phyloP scores from a whole-genome alignment of 92 coral and sea anemone species.

The Heteractis magnifica region DNA sequence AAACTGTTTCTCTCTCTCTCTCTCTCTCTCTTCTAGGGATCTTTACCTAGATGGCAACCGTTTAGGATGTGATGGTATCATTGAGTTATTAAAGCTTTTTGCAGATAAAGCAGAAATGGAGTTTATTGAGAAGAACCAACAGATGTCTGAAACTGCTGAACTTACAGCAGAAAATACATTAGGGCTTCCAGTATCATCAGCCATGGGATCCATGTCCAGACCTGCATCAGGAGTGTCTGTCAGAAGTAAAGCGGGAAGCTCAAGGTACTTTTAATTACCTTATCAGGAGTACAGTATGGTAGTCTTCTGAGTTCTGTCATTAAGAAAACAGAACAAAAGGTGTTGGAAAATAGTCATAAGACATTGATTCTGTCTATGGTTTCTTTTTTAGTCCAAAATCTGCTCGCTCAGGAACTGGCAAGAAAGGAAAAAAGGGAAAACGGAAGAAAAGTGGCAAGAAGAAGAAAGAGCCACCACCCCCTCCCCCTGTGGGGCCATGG shows the following conservation, averaged over 20 bases:
- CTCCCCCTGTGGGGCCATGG: conserved; percentile 99
- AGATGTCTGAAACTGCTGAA: conserved; percentile 43
- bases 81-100: conserved; percentile 87
- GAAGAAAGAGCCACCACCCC: conserved; percentile 90
- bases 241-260: conserved; percentile 56
- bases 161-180: conserved; percentile 32
- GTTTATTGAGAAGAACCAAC: conserved; percentile 81
- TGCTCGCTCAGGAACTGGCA: conserved; percentile 52
- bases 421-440: conserved; percentile 84
- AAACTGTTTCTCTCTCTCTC: not conserved
- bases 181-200: conserved; percentile 67
- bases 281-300: no score
- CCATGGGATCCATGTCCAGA: conserved; percentile 68
- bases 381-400: conserved; percentile 57
- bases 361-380: not conserved
- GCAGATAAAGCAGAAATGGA: conserved; percentile 99
- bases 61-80: conserved; percentile 91
- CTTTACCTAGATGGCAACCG: conserved; percentile 93
- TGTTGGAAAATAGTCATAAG: not conserved
- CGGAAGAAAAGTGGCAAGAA: conserved; percentile 83
- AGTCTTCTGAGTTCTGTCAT: no score
- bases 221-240: conserved; percentile 67
- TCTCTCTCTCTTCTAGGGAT: conserved; percentile 52
- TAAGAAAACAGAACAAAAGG: not conserved
- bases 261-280: conserved; percentile 13